A percentile compares a stretch with the other conserved stretches of the same genome.
phyloP scores from a whole-genome alignment of 1,140 invertebrate species.

The Drosophila virilis region DNA sequence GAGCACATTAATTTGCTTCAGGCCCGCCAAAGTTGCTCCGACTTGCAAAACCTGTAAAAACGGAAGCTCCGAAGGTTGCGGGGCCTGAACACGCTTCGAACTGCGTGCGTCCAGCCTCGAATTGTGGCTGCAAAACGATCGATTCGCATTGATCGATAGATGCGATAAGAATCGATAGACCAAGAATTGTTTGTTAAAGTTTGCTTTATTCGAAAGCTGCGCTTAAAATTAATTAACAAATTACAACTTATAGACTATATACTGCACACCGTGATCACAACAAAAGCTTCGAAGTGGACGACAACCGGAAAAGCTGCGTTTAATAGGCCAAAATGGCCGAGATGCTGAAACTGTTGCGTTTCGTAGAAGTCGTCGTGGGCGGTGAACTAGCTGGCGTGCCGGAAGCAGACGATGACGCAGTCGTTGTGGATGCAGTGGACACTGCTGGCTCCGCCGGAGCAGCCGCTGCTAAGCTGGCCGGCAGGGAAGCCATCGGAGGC shows the following conservation, averaged over 20 bases:
- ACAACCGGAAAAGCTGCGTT: background rate
- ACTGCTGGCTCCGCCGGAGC: constrained; percentile 12
- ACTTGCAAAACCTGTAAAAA: constrained; percentile 76
- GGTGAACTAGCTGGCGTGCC: constrained; percentile 45
- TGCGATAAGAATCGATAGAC: background rate
- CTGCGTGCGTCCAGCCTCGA: background rate
- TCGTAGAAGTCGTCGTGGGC: constrained; percentile 53
- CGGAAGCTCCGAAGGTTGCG: constrained; percentile 69
- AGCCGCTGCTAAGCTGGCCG: constrained; percentile 16
- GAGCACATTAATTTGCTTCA: constrained; percentile 75
- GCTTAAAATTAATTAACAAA: constrained; percentile 78
- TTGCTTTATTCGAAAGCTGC: constrained; percentile 31
- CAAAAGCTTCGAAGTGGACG: constrained; percentile 43
- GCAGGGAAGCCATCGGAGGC: constrained; percentile 23
- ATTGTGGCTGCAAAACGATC: constrained; percentile 10
- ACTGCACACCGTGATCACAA: constrained; percentile 75
- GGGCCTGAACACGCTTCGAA: constrained; percentile 5
- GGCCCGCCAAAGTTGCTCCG: constrained; percentile 66
- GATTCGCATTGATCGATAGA: constrained; percentile 19
- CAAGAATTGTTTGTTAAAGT: background rate
- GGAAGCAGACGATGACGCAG: background rate
- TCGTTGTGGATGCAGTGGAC: constrained; percentile 8
- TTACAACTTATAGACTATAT: constrained; percentile 53
- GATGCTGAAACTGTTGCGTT: constrained; percentile 79
- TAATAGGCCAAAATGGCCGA: constrained; percentile 80